These are phyloP conservation scores for Diabrotica virgifera DNA, from an alignment of 1,140 invertebrate genomes.

Conservation along the genomic window DNA sequence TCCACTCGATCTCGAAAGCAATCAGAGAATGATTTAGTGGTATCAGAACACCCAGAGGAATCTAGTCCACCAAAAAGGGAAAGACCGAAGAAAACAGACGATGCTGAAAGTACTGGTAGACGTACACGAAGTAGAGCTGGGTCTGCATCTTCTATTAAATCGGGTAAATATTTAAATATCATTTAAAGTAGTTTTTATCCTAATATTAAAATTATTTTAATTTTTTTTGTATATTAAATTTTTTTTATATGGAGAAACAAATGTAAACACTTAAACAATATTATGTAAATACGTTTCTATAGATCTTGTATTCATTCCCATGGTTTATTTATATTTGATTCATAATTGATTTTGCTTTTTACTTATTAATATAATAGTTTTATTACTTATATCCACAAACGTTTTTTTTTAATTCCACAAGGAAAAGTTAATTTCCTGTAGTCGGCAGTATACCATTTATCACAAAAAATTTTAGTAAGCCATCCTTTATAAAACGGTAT, in stretches of 20 bases:
- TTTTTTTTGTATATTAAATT: slow-evolving; percentile 9
- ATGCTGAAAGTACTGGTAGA: neutral
- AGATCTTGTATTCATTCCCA: neutral
- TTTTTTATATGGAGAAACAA: neutral
- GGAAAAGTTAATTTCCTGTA: too few species aligned
- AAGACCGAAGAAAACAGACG: slow-evolving; percentile 3
- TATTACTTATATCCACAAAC: too few species aligned
- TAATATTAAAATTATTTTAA: slow-evolving; percentile 3
- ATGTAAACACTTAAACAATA: neutral
- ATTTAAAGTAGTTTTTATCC: neutral
- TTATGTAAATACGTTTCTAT: slow-evolving; percentile 6
- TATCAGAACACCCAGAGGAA: slow-evolving; percentile 19
- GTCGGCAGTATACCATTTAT: too few species aligned
- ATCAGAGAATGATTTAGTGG: slow-evolving; percentile 21
- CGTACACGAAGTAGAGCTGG: slow-evolving; percentile 11
- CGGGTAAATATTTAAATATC: neutral
- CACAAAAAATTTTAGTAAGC: too few species aligned
- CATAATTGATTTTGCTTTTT: neutral
- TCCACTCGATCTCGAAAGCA: slow-evolving; percentile 23
- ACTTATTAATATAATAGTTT: too few species aligned
- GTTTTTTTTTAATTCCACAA: too few species aligned
- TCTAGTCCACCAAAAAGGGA: slow-evolving; percentile 14
- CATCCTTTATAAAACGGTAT: too few species aligned
- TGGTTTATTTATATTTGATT: neutral
- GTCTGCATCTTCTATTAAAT: slow-evolving; percentile 24